Evolutionary conservation across 2,797 vertebrate species (phyloP), one percentile per base, ranked within the genome.

Genomic region (Sorex maritimensis): DNA sequence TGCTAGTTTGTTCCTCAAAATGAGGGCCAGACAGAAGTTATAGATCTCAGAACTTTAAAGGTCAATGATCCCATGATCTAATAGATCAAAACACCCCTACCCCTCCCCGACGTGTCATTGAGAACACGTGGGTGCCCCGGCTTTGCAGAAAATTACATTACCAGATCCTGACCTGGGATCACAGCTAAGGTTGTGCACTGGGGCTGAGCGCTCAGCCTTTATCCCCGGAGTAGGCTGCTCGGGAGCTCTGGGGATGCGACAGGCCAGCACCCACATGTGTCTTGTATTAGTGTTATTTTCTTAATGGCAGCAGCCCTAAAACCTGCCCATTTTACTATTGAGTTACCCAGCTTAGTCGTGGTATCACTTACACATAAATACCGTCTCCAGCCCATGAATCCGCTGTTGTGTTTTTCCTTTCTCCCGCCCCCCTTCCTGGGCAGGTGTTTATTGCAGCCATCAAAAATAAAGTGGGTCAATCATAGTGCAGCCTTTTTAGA

Each of bases 251-350:
- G 93, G 93, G 87, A 89, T 38, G 14, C 81, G 49, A 85, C 97
- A 71, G 95, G 95, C 96, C 44, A 65, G 86, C 44, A 72, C 87
- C 90, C 94, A 94, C 98, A 98, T 95, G 92, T 98, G 97, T 98
- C 97, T 98, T 86, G 38, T 96, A 97, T 98, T 98, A 98, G 96
- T 46, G 82, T 82, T 93, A 97, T 97, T 98, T 97, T 98, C 95
- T 92, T 96, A 97, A 97, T 96, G 97, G 94, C 95, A 95, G 94
- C 90, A 94, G 91, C 91, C 97, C 96, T 97, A 94, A 96, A 97
- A 95, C 92, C 92, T 97, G 94, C 92, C 92, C 95, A 79, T 93
- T 97, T 96, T 83, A 90, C 96, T 97, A 91, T 97, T 97, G 95
- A 97, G 94, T 97, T 97, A 97, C 96, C 52, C 78, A 24, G 91